A percentile compares a stretch with the other conserved stretches of the same genome.
These are phyloP conservation scores for Gulo gulo DNA, from an alignment of 2,113 vertebrate species.

Conservation along the genomic window DNA sequence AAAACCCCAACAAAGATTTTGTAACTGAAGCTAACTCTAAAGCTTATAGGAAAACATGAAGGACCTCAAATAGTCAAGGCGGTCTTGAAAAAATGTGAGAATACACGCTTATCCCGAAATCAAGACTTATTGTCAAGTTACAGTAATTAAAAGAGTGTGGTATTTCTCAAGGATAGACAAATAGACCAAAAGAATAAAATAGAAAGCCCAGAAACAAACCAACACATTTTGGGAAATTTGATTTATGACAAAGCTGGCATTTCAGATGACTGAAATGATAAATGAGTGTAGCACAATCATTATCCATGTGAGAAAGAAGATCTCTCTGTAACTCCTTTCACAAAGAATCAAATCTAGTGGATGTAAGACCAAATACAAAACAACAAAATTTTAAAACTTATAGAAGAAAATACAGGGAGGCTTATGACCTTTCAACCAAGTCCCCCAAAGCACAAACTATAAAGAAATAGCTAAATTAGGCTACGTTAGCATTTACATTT, in stretches of 20 bases:
- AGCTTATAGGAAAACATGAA: neutral
- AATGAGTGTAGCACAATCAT: neutral
- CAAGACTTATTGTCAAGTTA: neutral
- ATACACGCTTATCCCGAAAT: neutral
- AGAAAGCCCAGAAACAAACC: neutral
- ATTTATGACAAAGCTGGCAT: neutral
- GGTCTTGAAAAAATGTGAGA: neutral
- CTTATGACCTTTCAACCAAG: neutral
- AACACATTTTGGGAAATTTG: neutral
- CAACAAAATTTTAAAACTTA: neutral
- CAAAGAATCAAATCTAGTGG: neutral
- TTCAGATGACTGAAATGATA: neutral
- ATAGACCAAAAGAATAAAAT: neutral
- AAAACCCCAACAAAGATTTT: neutral
- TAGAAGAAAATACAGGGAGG: neutral
- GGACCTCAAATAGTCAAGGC: neutral
- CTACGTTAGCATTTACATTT: neutral
- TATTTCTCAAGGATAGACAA: neutral
- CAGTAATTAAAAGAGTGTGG: neutral
- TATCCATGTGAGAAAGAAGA: neutral
- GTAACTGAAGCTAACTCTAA: neutral
- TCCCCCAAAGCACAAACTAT: neutral
- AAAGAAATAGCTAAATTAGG: neutral
- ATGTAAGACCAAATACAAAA: neutral
- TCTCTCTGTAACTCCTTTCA: neutral